These are phyloP conservation scores for Lycia hirtaria DNA, from an alignment of 2,888 invertebrate species.

Conservation along the genomic window DNA sequence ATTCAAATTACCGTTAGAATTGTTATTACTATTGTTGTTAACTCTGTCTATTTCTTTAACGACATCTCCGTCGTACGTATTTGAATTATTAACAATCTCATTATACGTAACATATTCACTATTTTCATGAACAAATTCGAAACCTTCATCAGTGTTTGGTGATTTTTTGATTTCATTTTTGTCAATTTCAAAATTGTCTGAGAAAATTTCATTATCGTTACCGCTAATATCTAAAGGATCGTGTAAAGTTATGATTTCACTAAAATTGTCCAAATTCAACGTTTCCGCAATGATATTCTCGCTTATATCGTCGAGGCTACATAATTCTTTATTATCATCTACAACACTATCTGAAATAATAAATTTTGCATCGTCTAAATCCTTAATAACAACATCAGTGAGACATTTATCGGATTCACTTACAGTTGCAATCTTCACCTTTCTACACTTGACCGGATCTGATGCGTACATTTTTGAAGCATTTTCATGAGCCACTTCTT, in stretches of 20 bases:
- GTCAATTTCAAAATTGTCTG: background rate
- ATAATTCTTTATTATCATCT: conserved; percentile 6
- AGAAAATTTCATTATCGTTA: background rate
- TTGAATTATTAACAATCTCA: conserved; percentile 23
- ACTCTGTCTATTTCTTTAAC: conserved; percentile 27
- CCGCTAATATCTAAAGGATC: conserved; percentile 12
- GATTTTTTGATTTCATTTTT: background rate
- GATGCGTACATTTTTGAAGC: conserved; percentile 25
- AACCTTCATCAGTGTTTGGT: conserved; percentile 19
- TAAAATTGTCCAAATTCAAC: conserved; percentile 12
- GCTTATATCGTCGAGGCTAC: conserved; percentile 19
- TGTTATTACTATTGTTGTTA: conserved; percentile 21
- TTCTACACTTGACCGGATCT: conserved; percentile 27
- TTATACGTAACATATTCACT: conserved; percentile 20
- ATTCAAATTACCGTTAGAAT: conserved; percentile 7
- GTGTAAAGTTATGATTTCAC: conserved; percentile 8
- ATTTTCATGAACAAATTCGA: conserved; percentile 19
- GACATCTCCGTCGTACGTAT: conserved; percentile 21
- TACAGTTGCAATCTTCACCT: conserved; percentile 10
- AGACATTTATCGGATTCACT: conserved; percentile 10
- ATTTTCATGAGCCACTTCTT: background rate
- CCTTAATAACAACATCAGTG: conserved; percentile 9
- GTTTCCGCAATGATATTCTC: conserved; percentile 16
- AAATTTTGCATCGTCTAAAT: conserved; percentile 3
- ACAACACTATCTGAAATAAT: conserved; percentile 1